Percentiles rank a stretch among this genome's conserved stretches.
Evolutionary conservation across 2,113 vertebrate species (phyloP).

Genomic region (Philantomba maxwellii): DNA sequence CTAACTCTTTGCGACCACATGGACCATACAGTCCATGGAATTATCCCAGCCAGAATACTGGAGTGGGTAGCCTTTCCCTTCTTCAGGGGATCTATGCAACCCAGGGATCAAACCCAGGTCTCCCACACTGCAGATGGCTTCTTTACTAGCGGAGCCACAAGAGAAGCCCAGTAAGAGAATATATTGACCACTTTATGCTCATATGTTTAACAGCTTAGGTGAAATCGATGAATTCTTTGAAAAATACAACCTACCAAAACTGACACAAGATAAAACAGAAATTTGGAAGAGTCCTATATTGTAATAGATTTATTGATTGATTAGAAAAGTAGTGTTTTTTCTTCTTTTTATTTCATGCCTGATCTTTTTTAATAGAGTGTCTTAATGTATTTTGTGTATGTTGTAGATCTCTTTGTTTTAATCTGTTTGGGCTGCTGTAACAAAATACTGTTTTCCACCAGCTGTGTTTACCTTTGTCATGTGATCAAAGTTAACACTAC

Average conservation of each 20-base stretch:
- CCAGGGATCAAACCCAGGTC: background rate
- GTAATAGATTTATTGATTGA: background rate
- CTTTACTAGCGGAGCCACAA: background rate
- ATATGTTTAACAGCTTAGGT: background rate
- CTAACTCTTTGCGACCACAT: background rate
- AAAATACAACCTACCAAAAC: background rate
- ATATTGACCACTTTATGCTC: background rate
- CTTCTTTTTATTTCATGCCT: background rate
- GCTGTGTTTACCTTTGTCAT: background rate
- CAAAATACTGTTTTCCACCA: background rate
- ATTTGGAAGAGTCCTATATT: background rate
- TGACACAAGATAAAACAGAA: background rate
- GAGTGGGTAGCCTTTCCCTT: background rate
- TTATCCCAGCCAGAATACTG: background rate
- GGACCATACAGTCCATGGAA: background rate
- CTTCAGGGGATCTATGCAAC: background rate
- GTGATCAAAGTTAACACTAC: background rate
- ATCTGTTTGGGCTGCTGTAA: background rate
- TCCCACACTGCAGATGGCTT: background rate
- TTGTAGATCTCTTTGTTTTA: too few species aligned
- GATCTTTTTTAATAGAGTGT: background rate
- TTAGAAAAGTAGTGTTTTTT: background rate
- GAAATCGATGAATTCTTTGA: background rate
- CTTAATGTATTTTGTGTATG: background rate
- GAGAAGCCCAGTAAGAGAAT: background rate